phyloP scores from a whole-genome alignment of 1,140 invertebrate genomes.

The Nasonia giraulti region DNA sequence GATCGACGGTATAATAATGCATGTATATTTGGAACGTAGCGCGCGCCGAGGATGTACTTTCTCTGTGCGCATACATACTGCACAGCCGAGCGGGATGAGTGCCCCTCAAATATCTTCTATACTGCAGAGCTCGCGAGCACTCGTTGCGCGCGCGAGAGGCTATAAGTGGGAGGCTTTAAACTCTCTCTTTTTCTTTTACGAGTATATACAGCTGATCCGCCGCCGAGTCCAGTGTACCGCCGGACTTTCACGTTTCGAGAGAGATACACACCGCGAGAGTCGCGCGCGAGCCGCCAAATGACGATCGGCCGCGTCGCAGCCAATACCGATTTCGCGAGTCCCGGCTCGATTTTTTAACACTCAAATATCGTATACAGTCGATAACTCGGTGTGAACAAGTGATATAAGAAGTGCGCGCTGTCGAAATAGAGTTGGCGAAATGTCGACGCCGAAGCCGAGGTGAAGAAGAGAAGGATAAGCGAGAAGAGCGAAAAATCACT shows the following conservation, averaged over 20 bases:
- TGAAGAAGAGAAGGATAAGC: no score
- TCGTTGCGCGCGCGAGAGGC: not conserved
- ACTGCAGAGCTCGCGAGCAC: no score
- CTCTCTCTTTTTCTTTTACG: slow-evolving; percentile 50
- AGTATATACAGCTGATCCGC: slow-evolving; percentile 40
- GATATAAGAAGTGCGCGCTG: no score
- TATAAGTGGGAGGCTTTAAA: slow-evolving; percentile 31
- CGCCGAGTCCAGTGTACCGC: slow-evolving; percentile 9
- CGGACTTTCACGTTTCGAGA: slow-evolving; percentile 45
- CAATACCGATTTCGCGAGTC: not conserved
- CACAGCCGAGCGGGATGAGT: slow-evolving; percentile 30
- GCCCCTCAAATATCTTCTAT: slow-evolving; percentile 46
- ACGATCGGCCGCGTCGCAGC: not conserved
- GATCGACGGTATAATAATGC: not conserved
- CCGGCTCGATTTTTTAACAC: no score
- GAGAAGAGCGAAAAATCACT: no score
- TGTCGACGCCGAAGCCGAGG: no score
- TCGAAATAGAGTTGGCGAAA: no score
- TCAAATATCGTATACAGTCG: no score
- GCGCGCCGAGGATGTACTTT: slow-evolving; percentile 19
- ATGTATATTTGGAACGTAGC: slow-evolving; percentile 16
- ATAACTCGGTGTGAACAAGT: no score
- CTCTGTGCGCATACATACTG: not conserved
- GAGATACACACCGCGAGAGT: not conserved
- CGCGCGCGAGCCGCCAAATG: slow-evolving; percentile 7